These are phyloP conservation scores for Pherbina coryleti DNA, from an alignment of 2,888 invertebrate species.

Conservation along the genomic window DNA sequence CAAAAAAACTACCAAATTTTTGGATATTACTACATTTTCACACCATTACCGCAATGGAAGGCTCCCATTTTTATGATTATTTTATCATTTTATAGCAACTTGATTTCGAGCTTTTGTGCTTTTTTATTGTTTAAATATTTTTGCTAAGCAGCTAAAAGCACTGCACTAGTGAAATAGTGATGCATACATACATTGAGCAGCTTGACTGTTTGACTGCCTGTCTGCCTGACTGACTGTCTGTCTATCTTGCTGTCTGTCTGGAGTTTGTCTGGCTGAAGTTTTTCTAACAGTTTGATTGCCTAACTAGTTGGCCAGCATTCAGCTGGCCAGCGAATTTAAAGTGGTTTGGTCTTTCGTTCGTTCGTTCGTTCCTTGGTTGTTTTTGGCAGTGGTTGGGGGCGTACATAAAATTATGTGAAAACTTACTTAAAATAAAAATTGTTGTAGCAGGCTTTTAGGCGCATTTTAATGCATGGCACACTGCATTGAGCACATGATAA, in stretches of 20 bases:
- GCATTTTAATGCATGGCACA: constrained; percentile 15
- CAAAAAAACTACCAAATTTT: not conserved
- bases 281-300: no score
- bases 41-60: no score
- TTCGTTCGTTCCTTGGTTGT: not conserved
- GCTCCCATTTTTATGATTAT: constrained; percentile 3
- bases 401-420: not conserved
- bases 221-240: not conserved
- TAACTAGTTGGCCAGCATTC: not conserved
- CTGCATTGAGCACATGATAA: not conserved
- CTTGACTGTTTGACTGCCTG: not conserved
- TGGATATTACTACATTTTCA: not conserved
- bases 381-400: not conserved
- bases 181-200: not conserved
- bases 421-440: not conserved
- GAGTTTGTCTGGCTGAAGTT: not conserved
- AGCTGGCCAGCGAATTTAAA: not conserved
- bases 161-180: not conserved
- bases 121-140: no score
- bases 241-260: not conserved
- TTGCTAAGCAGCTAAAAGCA: not conserved
- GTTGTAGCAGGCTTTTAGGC: constrained; percentile 28
- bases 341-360: not conserved
- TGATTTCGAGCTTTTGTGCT: constrained; percentile 16
- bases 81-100: constrained; percentile 28